A percentile compares a stretch with the other conserved stretches of the same genome.
These are phyloP conservation scores for Gila orcuttii DNA, from an alignment of 2,113 vertebrate species.

Conservation along the genomic window DNA sequence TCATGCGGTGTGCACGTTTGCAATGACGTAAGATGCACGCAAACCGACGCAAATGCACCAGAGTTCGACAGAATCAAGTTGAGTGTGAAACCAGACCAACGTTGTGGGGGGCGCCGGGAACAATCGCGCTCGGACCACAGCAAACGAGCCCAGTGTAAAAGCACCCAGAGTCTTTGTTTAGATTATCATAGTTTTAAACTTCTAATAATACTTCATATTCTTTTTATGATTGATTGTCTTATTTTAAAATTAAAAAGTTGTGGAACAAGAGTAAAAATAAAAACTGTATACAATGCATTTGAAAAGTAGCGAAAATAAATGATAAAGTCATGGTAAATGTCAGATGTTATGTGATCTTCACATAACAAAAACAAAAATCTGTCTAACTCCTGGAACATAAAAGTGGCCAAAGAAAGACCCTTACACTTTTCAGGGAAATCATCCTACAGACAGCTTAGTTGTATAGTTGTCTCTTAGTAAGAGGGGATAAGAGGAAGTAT, in stretches of 20 bases:
- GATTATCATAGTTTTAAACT: neutral
- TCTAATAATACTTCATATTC: neutral
- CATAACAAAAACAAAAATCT: neutral
- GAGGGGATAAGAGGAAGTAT: neutral
- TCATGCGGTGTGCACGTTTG: too few species aligned
- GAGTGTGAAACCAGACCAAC: too few species aligned
- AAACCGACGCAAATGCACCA: too few species aligned
- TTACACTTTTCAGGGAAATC: neutral
- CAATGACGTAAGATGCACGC: too few species aligned
- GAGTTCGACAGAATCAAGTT: too few species aligned
- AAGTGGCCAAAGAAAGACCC: neutral
- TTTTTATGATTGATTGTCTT: neutral
- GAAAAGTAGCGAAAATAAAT: neutral
- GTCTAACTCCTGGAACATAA: neutral
- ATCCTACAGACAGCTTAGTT: neutral
- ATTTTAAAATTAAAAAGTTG: neutral
- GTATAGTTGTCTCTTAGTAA: neutral
- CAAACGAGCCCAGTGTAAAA: too few species aligned
- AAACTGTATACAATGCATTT: neutral
- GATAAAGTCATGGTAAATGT: neutral
- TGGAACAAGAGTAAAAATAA: neutral
- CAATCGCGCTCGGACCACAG: too few species aligned
- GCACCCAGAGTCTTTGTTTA: too few species aligned
- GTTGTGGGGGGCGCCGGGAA: too few species aligned
- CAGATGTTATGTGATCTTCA: too few species aligned